Evolutionary conservation across 2,888 invertebrate genomes (phyloP), one percentile per base, ranked within the genome.

Genomic region (Athrips mouffetella): DNA sequence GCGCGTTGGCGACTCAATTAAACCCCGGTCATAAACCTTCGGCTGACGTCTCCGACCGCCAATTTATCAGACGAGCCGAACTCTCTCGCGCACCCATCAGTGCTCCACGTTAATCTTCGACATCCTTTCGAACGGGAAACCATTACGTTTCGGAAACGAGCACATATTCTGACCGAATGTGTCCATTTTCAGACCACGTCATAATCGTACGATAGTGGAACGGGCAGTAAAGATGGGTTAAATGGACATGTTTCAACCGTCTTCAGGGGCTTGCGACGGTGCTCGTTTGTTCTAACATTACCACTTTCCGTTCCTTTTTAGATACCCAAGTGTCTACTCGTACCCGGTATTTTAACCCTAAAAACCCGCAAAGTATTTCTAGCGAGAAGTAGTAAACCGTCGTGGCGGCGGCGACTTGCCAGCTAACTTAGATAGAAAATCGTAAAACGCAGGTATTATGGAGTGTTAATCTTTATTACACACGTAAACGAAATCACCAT

Each of bases 1-100:
- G 23, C 58, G 62, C 64, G 60, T 64, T 58, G 58, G 65, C 72
- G 69, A 71, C 73, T 73, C 67, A 73, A 76, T 75, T 73, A 73
- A 21, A 70, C 64, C 53, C 53, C 51, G 55, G 58, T 68, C 71
- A 65, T 70, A 72, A 74, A 69, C 63, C 60, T 60, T 48, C 57
- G 52, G 52, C 56, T 56, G 53, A 57, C 53, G 57, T 58, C 62
- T 62, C 57, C 52, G 54, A 64, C 67, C 67, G 63, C 64, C 65
- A 68, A 70, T 73, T 71, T 69, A 65, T 69, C 65, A 66, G 62
- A 58, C 54, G 58, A 66, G 65, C 60, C 63, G 58, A 69, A 61
- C 64, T 64, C 60, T 57, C n/a, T n/a, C n/a, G 53, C 61, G 52
- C 49, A 39, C 31, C 29, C 46, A 45, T 47, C 50, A 44, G 35